Evolutionary conservation across 2,888 invertebrate species (phyloP).

Genomic region (Agonum fuliginosum): DNA sequence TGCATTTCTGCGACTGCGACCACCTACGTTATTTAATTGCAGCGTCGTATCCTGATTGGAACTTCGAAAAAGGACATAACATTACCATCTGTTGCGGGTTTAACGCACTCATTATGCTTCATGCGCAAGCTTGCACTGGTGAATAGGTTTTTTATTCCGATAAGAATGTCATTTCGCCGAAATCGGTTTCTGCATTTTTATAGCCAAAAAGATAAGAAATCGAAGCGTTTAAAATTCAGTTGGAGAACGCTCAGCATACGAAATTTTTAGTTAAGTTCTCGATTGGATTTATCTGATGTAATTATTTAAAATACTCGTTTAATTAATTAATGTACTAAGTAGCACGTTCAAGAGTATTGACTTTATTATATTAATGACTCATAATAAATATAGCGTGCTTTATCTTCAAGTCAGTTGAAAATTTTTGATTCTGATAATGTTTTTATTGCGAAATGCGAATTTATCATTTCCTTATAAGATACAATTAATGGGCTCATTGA

Average conservation of each 20-base stretch:
- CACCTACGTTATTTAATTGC: slow-evolving; percentile 11
- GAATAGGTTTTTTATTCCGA: background rate
- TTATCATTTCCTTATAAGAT: too few species aligned
- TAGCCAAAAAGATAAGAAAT: background rate
- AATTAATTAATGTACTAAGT: background rate
- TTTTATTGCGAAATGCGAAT: too few species aligned
- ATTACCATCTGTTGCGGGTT: background rate
- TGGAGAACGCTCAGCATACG: background rate
- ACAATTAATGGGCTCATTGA: too few species aligned
- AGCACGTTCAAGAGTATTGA: background rate
- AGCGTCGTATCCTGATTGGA: slow-evolving; percentile 6
- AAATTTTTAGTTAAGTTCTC: background rate
- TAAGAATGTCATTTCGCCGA: background rate
- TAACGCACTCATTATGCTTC: slow-evolving; percentile 16
- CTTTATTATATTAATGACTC: background rate
- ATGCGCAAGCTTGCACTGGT: background rate
- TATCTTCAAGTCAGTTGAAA: background rate
- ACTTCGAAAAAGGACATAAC: slow-evolving; percentile 9
- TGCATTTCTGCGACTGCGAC: background rate
- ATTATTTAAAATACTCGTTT: background rate
- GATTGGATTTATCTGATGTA: too few species aligned
- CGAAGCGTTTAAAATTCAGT: background rate
- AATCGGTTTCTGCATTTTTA: background rate
- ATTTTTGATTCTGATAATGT: background rate
- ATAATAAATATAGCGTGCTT: background rate